Conservation (phyloP, 1,140 invertebrate genomes). For the Meteorus sp. region DNA sequence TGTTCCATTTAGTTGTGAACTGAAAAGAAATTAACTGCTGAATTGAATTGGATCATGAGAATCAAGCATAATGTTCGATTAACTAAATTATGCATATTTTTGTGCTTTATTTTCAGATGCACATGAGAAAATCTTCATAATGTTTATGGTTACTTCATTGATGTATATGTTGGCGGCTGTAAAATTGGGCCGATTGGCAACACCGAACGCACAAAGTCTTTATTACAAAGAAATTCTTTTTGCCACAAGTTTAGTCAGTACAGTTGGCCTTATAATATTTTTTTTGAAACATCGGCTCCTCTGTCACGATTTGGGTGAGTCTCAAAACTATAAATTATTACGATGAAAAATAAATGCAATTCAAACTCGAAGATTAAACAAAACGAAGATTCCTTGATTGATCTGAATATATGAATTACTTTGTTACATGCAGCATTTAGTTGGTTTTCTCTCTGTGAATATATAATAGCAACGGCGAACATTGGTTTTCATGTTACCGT, state of each 20-base stretch:
- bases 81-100: conserved; percentile 12
- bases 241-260: conserved; percentile 73
- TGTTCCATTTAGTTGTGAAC: conserved; percentile 4
- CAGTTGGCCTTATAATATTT: conserved; percentile 79
- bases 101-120: conserved; percentile 71
- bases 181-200: conserved; percentile 56
- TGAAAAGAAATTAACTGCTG: too few relatives aligned
- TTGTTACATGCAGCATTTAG: conserved; percentile 77
- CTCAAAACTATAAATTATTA: too few relatives aligned
- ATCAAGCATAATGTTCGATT: conserved; percentile 21
- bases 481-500: conserved; percentile 90
- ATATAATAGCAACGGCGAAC: conserved; percentile 85
- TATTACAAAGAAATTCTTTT: conserved; percentile 75
- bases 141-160: conserved; percentile 86
- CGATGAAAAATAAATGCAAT: neutral
- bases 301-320: conserved; percentile 84
- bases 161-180: conserved; percentile 79
- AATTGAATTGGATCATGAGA: conserved; percentile 19
- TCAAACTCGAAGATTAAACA: too few relatives aligned
- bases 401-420: conserved; percentile 18
- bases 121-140: conserved; percentile 90
- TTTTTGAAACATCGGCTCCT: conserved; percentile 85
- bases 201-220: conserved; percentile 62
- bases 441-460: conserved; percentile 91
- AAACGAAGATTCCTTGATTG: too few relatives aligned